Conservation (phyloP, 2,113 vertebrate species). For the Sceloporus undulatus region DNA sequence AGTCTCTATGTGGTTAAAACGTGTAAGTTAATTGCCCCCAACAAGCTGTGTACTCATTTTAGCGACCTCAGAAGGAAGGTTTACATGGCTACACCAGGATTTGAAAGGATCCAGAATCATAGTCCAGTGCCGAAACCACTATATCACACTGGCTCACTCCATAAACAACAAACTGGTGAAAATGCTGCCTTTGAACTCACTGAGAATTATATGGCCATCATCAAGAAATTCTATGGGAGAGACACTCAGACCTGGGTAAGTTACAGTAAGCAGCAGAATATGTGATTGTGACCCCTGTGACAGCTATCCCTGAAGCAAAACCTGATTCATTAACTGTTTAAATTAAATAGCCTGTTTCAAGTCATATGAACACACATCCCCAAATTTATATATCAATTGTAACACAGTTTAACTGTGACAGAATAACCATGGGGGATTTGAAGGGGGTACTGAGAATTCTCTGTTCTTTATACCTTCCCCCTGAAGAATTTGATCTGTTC, state of each 20-base stretch:
- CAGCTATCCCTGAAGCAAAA: neutral
- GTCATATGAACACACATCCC: neutral
- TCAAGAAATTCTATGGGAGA: neutral
- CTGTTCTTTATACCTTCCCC: neutral
- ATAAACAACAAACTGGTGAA: no score
- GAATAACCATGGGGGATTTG: neutral
- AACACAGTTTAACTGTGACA: no score
- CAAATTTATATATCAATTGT: neutral
- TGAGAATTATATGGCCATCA: neutral
- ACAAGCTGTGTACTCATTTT: no score
- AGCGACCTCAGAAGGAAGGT: no score
- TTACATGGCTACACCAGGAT: no score
- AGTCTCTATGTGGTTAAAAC: no score
- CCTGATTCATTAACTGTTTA: neutral
- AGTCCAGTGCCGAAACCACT: no score
- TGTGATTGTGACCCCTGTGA: neutral
- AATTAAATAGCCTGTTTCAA: neutral
- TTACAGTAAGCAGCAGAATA: fast-evolving
- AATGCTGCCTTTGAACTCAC: fast-evolving
- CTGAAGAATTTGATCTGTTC: neutral
- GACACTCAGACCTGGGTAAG: fast-evolving
- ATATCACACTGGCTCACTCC: no score
- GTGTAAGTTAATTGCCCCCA: no score
- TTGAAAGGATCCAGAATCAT: no score
- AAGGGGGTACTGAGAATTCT: neutral